A percentile compares a stretch with the other conserved stretches of the same genome.
Conservation (phyloP, 2,888 invertebrate genomes). For the Chesias legatella region DNA sequence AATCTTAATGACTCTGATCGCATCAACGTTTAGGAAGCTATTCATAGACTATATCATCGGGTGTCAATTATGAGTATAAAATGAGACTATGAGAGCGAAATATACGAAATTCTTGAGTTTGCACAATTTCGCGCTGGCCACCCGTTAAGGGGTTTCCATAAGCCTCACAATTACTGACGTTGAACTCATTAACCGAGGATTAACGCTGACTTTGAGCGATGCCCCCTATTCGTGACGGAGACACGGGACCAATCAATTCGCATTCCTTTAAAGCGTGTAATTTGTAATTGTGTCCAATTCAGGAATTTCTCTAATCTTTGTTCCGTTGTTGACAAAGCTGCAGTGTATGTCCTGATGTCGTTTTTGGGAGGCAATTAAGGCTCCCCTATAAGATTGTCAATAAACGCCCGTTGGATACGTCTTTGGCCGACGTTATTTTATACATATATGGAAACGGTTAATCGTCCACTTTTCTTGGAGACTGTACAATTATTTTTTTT, state of each 20-base stretch:
- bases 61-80: conserved; percentile 17
- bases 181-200: conserved; percentile 72
- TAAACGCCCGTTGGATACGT: too few relatives aligned
- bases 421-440: too few relatives aligned
- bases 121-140: conserved; percentile 10
- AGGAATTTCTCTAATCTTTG: conserved; percentile 13
- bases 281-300: conserved; percentile 24
- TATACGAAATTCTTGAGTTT: conserved; percentile 12
- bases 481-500: too few relatives aligned
- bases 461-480: background rate
- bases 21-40: too few relatives aligned
- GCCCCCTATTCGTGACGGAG: conserved; percentile 52
- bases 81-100: conserved; percentile 7
- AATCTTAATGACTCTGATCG: too few relatives aligned
- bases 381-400: background rate
- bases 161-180: conserved; percentile 63
- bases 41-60: conserved; percentile 18
- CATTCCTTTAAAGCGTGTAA: conserved; percentile 23
- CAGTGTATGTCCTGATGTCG: background rate
- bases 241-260: conserved; percentile 53
- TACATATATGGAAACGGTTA: too few relatives aligned
- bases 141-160: conserved; percentile 25
- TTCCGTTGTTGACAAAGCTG: conserved; percentile 9
- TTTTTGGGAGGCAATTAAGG: conserved; percentile 6
- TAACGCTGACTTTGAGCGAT: conserved; percentile 73